Base-by-base conservation (phyloP, 2,797 vertebrate genomes). In the Tiaroga cobitis region DNA sequence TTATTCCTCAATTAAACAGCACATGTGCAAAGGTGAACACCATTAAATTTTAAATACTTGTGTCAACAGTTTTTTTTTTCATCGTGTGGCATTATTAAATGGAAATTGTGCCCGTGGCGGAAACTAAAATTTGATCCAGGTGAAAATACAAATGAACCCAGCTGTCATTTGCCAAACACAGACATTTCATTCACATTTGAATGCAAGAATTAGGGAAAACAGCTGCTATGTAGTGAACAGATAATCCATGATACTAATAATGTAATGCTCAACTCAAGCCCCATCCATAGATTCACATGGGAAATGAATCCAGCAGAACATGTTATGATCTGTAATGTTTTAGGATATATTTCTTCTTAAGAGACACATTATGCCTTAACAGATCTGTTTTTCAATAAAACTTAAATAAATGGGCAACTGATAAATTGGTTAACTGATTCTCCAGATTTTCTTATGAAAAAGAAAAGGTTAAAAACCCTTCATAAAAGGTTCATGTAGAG, bases 21-120 rank as follows among this genome's bases (percentile, higher is more conserved):
- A 83, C 69, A 79, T 76, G 75, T 34, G 85, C 79, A 88, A 88
- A 92, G 90, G 89, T 90, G 90, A 91, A 87, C 86, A 68, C 61
- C 81, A 90, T 89, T 89, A 89, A 86, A 88, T 74, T 68, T 85
- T 89, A 90, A 92, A 91, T 85, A 88, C 83, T 89, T 68, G 83
- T 85, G 89, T 90, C 89, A 89, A 88, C 89, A 85, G 81, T 88
- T 87, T 87, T 69, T 16, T 70, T 26, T 75, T 74, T 74, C 73
- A 77, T 69, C 63, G 59, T 51, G 61, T 78, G 68, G 56, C 61
- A 74, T 88, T 88, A 85, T 85, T 85, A 83, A 83, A 88, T 90
- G 89, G 86, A 90, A 90, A 91, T 91, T 51, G 82, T 68, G 79
- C 86, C 85, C 61, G 24, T 26, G 82, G 54, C 73, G 26, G 77